Percentiles rank a stretch among this genome's conserved stretches.
Evolutionary conservation across 2,797 vertebrate species (phyloP).

Genomic region (Odontamblyopus lacepedii): DNA sequence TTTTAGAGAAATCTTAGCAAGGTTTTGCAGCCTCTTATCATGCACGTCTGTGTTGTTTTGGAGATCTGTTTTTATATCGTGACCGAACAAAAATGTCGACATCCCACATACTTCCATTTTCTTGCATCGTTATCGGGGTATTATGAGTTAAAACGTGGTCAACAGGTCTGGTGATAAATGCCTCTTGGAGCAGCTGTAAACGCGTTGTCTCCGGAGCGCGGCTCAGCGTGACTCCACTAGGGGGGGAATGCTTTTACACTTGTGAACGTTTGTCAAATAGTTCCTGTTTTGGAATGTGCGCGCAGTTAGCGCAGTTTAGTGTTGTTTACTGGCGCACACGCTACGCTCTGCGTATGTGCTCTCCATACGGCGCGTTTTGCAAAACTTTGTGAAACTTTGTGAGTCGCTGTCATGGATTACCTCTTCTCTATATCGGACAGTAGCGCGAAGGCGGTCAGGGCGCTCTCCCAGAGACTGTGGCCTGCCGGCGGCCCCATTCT

Average conservation of each 20-base stretch:
- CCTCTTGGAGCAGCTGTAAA: not conserved
- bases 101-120: no score
- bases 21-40: no score
- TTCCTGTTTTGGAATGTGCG: conserved; percentile 71
- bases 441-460: conserved; percentile 69
- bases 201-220: not conserved
- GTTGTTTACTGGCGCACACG: not conserved
- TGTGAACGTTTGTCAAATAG: conserved; percentile 59
- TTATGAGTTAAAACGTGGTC: not conserved
- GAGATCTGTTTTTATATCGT: no score
- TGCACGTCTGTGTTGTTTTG: no score
- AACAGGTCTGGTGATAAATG: not conserved
- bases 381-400: not conserved
- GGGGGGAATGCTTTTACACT: conserved; percentile 49
- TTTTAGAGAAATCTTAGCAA: conserved; percentile 2
- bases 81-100: no score
- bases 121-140: not conserved
- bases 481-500: conserved; percentile 41
- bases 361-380: rapidly evolving
- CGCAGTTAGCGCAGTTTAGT: not conserved
- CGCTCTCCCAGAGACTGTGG: conserved; percentile 74
- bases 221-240: conserved; percentile 33
- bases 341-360: conserved; percentile 12
- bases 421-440: conserved; percentile 69
- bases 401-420: conserved; percentile 68